Evolutionary conservation across 1,140 invertebrate species (phyloP).

Genomic region (Saccostrea glomerata): DNA sequence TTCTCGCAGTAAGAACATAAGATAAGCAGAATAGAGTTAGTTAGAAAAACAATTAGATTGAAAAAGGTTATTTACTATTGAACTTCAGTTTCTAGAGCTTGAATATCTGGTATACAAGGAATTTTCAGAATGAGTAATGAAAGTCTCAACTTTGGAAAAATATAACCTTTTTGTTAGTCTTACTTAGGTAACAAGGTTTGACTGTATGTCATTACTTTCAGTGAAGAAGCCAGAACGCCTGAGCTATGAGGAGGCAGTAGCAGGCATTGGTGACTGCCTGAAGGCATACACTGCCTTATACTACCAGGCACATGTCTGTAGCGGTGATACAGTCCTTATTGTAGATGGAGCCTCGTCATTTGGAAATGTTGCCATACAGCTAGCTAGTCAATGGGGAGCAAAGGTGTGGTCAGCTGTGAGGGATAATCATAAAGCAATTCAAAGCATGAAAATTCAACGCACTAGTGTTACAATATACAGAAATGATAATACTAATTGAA

Average conservation of each 20-base stretch:
- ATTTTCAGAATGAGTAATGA: too few relatives aligned
- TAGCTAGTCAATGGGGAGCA: conserved; percentile 80
- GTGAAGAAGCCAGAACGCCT: conserved; percentile 79
- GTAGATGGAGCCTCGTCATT: conserved; percentile 80
- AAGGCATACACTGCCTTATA: conserved; percentile 80
- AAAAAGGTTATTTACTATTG: too few relatives aligned
- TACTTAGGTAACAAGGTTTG: background rate
- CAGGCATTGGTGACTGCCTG: conserved; percentile 79
- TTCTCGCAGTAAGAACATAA: too few relatives aligned
- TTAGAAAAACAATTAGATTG: too few relatives aligned
- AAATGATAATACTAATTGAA: background rate
- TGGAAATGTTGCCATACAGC: conserved; percentile 79
- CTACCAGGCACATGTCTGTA: conserved; percentile 79
- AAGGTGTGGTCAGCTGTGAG: conserved; percentile 71
- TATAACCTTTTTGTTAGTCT: too few relatives aligned
- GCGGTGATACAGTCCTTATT: conserved; percentile 80
- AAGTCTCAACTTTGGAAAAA: too few relatives aligned
- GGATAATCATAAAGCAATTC: background rate
- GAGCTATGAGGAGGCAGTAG: conserved; percentile 79
- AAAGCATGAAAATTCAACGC: background rate
- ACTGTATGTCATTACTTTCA: conserved; percentile 58
- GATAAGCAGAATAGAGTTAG: too few relatives aligned
- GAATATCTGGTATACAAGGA: too few relatives aligned
- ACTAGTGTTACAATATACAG: background rate
- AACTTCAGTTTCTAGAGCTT: too few relatives aligned